Percentiles rank a stretch among this genome's conserved stretches.
Evolutionary conservation across 2,888 invertebrate species (phyloP).

Genomic region (Monochamus alternatus): DNA sequence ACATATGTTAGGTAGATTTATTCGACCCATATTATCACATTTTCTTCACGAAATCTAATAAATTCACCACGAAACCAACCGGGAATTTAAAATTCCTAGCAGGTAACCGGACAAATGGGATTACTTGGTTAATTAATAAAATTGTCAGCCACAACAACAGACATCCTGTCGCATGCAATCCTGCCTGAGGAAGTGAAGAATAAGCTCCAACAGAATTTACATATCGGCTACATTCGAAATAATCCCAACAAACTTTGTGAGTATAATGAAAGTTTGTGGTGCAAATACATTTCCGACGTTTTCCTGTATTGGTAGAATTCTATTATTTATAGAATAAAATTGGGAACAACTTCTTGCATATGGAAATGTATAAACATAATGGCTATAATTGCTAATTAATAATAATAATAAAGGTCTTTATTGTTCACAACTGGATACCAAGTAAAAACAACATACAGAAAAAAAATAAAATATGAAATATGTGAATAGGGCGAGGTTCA

Average conservation of each 20-base stretch:
- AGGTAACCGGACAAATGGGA: constrained; percentile 7
- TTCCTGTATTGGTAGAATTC: not conserved
- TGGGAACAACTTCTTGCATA: not conserved
- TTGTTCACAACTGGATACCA: too few species aligned
- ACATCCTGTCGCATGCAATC: constrained; percentile 18
- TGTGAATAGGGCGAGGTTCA: too few species aligned
- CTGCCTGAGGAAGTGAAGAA: constrained; percentile 4
- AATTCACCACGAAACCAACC: constrained; percentile 1
- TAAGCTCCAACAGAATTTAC: not conserved
- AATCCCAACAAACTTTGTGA: not conserved
- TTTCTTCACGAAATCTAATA: constrained; percentile 8
- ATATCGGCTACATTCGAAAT: not conserved
- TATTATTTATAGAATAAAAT: not conserved
- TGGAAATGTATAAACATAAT: too few species aligned
- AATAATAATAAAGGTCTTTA: too few species aligned
- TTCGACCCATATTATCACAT: not conserved
- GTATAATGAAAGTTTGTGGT: not conserved
- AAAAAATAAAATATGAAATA: too few species aligned
- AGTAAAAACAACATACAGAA: too few species aligned
- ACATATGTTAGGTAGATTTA: not conserved
- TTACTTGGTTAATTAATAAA: constrained; percentile 14
- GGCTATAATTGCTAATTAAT: too few species aligned
- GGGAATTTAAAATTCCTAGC: constrained; percentile 1
- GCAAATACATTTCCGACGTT: not conserved
- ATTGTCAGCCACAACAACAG: constrained; percentile 9